These are phyloP conservation scores for Phengaris arion DNA, from an alignment of 2,888 invertebrate species.

Conservation along the genomic window DNA sequence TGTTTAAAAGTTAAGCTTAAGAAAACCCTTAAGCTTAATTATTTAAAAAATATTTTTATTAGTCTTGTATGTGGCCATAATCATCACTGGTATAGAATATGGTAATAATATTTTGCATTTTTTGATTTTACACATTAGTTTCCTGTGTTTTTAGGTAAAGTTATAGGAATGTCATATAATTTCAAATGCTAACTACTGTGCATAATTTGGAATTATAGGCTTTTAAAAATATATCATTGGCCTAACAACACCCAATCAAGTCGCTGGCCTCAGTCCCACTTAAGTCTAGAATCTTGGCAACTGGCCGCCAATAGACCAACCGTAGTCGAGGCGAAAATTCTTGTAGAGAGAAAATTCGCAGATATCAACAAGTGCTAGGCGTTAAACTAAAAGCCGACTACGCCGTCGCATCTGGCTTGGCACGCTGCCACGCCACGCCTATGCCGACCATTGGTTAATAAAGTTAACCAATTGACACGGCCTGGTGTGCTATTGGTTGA, in stretches of 20 bases:
- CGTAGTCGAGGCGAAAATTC: conserved; percentile 22
- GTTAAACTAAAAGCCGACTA: conserved; percentile 58
- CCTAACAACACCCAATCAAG: conserved; percentile 37
- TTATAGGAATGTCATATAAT: background rate
- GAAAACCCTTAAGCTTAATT: too few relatives aligned
- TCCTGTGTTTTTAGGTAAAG: too few relatives aligned
- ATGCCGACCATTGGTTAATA: conserved; percentile 76
- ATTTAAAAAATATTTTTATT: too few relatives aligned
- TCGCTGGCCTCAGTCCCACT: conserved; percentile 32
- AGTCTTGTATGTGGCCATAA: too few relatives aligned
- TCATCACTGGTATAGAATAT: too few relatives aligned
- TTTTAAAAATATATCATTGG: conserved; percentile 36
- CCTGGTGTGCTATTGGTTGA: conserved; percentile 68
- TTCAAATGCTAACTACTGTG: background rate
- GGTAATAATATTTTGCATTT: too few relatives aligned
- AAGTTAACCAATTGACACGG: conserved; percentile 77
- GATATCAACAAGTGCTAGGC: conserved; percentile 68
- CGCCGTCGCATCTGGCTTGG: conserved; percentile 56
- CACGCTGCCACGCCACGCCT: conserved; percentile 77
- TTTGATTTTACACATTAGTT: too few relatives aligned
- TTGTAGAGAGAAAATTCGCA: conserved; percentile 33
- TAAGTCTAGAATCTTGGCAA: conserved; percentile 32
- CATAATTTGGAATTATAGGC: background rate
- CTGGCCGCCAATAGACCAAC: conserved; percentile 21
- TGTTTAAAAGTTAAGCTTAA: too few relatives aligned